Evolutionary conservation across 2,113 vertebrate species (phyloP).

Genomic region (Motacilla alba): DNA sequence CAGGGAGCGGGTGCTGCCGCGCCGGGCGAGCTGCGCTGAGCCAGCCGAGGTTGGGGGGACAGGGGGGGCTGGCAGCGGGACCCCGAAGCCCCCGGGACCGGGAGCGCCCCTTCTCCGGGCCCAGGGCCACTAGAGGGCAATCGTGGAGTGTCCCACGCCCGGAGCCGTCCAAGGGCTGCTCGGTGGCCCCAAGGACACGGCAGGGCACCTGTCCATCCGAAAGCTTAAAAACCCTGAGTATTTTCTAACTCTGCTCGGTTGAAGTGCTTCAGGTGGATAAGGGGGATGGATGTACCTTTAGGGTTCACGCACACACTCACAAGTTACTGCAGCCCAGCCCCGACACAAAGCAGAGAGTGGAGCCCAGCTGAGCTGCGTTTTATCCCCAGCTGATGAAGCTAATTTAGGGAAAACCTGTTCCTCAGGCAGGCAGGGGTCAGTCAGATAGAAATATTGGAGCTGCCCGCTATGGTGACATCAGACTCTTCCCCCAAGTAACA

Average conservation of each 20-base stretch:
- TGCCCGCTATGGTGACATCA: accelerated
- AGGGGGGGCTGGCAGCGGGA: background rate
- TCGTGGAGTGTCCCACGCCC: background rate
- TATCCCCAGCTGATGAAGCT: background rate
- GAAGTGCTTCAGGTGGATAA: accelerated
- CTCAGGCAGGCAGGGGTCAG: background rate
- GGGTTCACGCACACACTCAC: accelerated
- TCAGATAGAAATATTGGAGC: background rate
- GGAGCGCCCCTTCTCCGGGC: background rate
- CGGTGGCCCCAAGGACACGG: accelerated
- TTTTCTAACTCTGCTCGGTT: background rate
- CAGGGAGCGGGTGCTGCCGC: background rate
- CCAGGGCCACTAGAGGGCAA: conserved; percentile 51
- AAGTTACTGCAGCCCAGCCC: accelerated
- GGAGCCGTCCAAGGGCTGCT: background rate
- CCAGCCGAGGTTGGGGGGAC: too few relatives aligned
- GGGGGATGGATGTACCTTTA: background rate
- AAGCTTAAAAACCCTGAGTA: accelerated
- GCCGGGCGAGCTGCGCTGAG: background rate
- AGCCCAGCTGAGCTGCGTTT: background rate
- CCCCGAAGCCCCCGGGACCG: background rate
- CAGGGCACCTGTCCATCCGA: accelerated
- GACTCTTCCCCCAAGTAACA: background rate
- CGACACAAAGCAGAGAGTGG: accelerated
- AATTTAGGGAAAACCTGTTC: background rate